A percentile compares a stretch with the other conserved stretches of the same genome.
phyloP scores from a whole-genome alignment of 1,140 invertebrate genomes.

The Halesus radiatus region DNA sequence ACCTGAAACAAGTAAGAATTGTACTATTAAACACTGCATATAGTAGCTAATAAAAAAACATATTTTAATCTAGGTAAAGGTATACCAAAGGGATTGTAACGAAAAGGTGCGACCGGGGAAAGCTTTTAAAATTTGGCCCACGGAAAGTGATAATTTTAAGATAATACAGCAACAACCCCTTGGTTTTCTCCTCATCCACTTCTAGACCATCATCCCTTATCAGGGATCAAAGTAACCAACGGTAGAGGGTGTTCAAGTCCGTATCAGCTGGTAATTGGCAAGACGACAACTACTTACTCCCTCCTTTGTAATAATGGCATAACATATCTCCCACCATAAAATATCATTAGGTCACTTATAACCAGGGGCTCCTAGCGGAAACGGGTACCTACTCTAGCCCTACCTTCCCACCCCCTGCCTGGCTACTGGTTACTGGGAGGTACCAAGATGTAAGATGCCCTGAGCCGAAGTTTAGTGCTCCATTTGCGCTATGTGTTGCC shows the following conservation, averaged over 20 bases:
- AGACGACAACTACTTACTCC: constrained; percentile 55
- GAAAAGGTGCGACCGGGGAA: too few species aligned
- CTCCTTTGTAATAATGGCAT: constrained; percentile 56
- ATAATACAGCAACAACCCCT: not conserved
- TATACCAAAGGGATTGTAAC: too few species aligned
- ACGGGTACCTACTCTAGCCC: constrained; percentile 10
- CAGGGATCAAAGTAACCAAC: constrained; percentile 16
- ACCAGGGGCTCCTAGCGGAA: constrained; percentile 34
- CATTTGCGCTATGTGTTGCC: constrained; percentile 23
- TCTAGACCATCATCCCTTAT: constrained; percentile 18
- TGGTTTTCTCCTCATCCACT: not conserved
- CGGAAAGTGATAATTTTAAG: not conserved
- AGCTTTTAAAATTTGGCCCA: too few species aligned
- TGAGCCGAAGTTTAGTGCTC: constrained; percentile 53
- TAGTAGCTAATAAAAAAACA: too few species aligned
- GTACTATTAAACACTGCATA: constrained; percentile 1
- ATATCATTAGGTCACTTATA: constrained; percentile 58
- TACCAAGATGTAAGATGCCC: not conserved
- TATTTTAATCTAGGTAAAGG: too few species aligned
- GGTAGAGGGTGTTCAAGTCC: not conserved
- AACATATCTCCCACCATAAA: constrained; percentile 56
- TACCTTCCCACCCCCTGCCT: constrained; percentile 30
- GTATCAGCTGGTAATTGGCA: constrained; percentile 53
- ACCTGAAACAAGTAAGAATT: constrained; percentile 35
- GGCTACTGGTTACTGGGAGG: not conserved